Conservation (phyloP, 2,113 vertebrate species). For the Oophaga pumilio region DNA sequence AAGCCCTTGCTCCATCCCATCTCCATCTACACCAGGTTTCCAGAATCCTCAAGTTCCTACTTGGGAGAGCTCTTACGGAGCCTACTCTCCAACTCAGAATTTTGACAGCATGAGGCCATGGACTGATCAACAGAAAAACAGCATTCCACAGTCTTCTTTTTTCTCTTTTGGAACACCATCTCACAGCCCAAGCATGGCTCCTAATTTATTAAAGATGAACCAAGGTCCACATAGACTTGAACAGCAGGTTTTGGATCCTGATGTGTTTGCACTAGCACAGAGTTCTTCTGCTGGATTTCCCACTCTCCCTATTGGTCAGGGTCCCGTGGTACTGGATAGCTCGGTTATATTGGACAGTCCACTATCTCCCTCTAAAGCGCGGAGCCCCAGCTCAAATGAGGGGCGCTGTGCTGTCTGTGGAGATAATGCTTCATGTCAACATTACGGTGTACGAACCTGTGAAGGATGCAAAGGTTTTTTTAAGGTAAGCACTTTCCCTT, state of each 20-base stretch:
- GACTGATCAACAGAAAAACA: constrained; percentile 74
- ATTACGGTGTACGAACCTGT: constrained; percentile 94
- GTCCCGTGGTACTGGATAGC: constrained; percentile 70
- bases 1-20: constrained; percentile 82
- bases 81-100: constrained; percentile 80
- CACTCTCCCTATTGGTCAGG: constrained; percentile 69
- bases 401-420: constrained; percentile 93
- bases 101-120: constrained; percentile 79
- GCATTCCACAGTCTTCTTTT: constrained; percentile 74
- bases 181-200: constrained; percentile 69
- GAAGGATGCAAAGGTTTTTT: constrained; percentile 98
- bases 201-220: constrained; percentile 69
- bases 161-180: constrained; percentile 79
- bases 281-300: constrained; percentile 68
- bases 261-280: constrained; percentile 64
- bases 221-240: constrained; percentile 67
- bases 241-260: constrained; percentile 76
- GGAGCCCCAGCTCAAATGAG: constrained; percentile 76
- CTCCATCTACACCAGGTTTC: constrained; percentile 84
- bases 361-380: constrained; percentile 75
- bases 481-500: constrained; percentile 79
- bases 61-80: constrained; percentile 87
- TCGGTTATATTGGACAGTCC: constrained; percentile 68
- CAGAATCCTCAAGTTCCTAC: constrained; percentile 74
- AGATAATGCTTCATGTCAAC: constrained; percentile 94